Conservation (phyloP, 2,113 vertebrate genomes). For the Limanda limanda region DNA sequence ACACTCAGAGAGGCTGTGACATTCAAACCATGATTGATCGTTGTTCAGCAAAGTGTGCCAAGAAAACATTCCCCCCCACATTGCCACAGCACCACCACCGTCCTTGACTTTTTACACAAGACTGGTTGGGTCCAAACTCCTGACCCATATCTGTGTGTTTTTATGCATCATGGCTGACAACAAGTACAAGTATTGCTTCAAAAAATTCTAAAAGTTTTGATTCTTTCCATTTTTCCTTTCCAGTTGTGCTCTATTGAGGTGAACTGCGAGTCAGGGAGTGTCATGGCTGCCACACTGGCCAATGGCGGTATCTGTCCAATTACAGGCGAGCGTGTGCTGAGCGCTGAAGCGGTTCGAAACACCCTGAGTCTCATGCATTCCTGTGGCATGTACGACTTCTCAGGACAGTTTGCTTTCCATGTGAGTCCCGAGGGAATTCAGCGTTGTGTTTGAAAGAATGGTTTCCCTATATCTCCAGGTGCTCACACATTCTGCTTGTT, state of each 20-base stretch:
- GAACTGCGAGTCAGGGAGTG: slow-evolving; percentile 89
- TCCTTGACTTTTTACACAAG: too few relatives aligned
- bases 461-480: too few relatives aligned
- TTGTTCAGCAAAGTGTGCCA: too few relatives aligned
- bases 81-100: too few relatives aligned
- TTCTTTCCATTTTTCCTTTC: not conserved
- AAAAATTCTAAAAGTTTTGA: not conserved
- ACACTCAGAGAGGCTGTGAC: too few relatives aligned
- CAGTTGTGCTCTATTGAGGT: slow-evolving; percentile 92
- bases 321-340: slow-evolving; percentile 89
- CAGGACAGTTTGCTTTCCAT: slow-evolving; percentile 91
- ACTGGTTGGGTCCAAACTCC: not conserved
- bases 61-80: too few relatives aligned
- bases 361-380: slow-evolving; percentile 94
- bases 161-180: not conserved
- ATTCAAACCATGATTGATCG: too few relatives aligned
- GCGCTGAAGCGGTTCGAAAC: slow-evolving; percentile 89
- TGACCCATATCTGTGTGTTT: not conserved
- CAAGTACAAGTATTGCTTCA: not conserved
- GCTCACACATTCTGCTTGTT: not conserved
- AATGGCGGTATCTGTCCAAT: slow-evolving; percentile 93
- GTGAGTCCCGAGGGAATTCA: slow-evolving; percentile 79
- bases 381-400: slow-evolving; percentile 94
- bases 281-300: slow-evolving; percentile 91
- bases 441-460: not conserved